Base-by-base conservation (phyloP, 92 coral and sea anemone species). In the Hydrozoanthus gracilis region DNA sequence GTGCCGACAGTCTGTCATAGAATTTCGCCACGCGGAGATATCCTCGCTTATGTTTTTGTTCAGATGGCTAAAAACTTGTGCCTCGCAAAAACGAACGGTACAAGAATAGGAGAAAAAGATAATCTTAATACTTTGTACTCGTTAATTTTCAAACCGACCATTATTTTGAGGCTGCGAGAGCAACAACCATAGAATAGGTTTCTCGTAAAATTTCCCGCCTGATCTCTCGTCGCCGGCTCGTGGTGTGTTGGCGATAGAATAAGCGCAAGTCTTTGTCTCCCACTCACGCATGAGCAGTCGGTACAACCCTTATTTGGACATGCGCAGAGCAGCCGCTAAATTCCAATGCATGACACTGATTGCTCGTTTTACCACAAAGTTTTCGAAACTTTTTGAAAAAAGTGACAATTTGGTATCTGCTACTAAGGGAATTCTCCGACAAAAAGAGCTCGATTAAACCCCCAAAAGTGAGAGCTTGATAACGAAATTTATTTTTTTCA, bases 311-410 rank as follows among this genome's bases (percentile, higher is more conserved):
- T 60, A 48, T 51, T n/a, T 51, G 56, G 20, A 74, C 79, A 74
- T 74, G 79, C 79, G 79, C 45, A 74, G 79, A 50, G 51, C 60
- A 20, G 47, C 48, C 10, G 35, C 27, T 13, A 20, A 74, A 74
- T 74, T 74, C 79, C 79, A 74, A 74, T 12, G 27, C 82, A 77
- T 56, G 16, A 12, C 4, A 46, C 73, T 61, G 84, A 79, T 79
- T 79, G 84, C 84, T 79, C 84, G 72, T 46, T 79, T 87, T 82
- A n/a, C 48, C 3, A 9, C 73, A 90, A 90, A 90, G 84, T 87
- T 90, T 76, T 3, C 1, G 13, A 76, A 90, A 87, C 90, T 90
- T 90, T 86, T 48, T 20, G 4, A 55, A 90, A 79, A 79, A 79
- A 79, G 73, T 10, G 84, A 62, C 84, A 79, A 79, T 51, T 79